Percentiles rank a stretch among this genome's conserved stretches.
phyloP scores from a whole-genome alignment of 2,797 vertebrate genomes.

The Coranthus polyacanthus region DNA sequence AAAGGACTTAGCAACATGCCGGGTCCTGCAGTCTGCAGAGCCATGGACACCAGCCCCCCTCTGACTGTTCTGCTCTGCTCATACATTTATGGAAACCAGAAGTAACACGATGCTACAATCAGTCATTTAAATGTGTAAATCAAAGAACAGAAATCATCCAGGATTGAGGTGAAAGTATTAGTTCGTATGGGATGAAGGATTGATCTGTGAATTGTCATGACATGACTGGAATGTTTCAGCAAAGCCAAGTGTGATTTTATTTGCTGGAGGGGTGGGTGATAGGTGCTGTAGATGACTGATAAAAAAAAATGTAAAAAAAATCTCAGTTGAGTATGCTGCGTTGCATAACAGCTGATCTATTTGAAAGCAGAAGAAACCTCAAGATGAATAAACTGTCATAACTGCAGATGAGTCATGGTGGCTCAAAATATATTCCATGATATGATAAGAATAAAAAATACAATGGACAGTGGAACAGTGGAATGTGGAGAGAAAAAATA shows the following conservation, averaged over 20 bases:
- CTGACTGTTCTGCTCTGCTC: neutral
- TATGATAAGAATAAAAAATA: no score
- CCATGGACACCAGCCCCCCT: slow-evolving; percentile 46
- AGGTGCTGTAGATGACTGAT: slow-evolving; percentile 21
- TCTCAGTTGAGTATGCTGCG: neutral
- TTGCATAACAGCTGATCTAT: slow-evolving; percentile 35
- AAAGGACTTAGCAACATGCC: slow-evolving; percentile 67
- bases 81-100: neutral
- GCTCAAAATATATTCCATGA: neutral
- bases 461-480: no score
- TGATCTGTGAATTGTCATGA: slow-evolving; percentile 23
- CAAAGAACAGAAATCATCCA: neutral
- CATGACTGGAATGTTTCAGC: slow-evolving; percentile 51
- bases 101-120: no score
- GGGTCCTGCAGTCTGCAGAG: slow-evolving; percentile 28
- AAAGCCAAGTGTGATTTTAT: slow-evolving; percentile 15
- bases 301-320: slow-evolving; percentile 7
- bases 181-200: slow-evolving; percentile 12
- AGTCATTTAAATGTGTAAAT: neutral
- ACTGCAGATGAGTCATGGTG: neutral
- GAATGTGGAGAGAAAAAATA: neutral
- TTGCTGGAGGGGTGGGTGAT: slow-evolving; percentile 29
- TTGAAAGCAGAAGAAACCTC: neutral
- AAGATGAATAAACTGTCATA: neutral
- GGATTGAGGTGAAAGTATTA: neutral